A percentile compares a stretch with the other conserved stretches of the same genome.
These are phyloP conservation scores for Dysdera silvatica DNA, from an alignment of 1,140 invertebrate genomes.

Conservation along the genomic window DNA sequence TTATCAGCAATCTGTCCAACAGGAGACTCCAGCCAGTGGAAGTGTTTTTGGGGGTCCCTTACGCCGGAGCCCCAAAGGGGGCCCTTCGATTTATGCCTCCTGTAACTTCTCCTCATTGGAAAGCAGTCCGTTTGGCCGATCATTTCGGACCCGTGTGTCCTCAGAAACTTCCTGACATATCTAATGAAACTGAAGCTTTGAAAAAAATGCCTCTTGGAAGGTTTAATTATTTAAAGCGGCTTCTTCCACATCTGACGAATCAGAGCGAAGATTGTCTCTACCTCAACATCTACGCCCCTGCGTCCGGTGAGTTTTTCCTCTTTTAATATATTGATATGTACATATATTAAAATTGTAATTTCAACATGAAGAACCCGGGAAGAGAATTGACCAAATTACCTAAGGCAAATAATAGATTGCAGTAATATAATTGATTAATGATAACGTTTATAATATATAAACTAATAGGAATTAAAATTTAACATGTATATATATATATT, in stretches of 20 bases:
- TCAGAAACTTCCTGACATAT: slow-evolving; percentile 48
- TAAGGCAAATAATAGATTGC: no score
- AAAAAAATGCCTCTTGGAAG: slow-evolving; percentile 62
- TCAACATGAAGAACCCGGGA: no score
- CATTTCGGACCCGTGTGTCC: slow-evolving; percentile 76
- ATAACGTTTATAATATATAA: no score
- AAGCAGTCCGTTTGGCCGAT: slow-evolving; percentile 73
- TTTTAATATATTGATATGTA: no score
- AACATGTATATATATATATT: no score
- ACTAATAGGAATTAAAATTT: no score
- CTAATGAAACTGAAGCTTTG: slow-evolving; percentile 59
- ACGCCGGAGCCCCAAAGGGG: slow-evolving; percentile 68
- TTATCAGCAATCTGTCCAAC: slow-evolving; percentile 49
- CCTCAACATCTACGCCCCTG: slow-evolving; percentile 84
- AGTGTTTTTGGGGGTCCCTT: slow-evolving; percentile 60
- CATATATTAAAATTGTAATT: no score
- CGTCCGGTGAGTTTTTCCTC: slow-evolving; percentile 29
- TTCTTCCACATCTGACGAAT: slow-evolving; percentile 61
- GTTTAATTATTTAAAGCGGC: slow-evolving; percentile 64
- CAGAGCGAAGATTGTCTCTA: slow-evolving; percentile 89
- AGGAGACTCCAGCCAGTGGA: slow-evolving; percentile 45
- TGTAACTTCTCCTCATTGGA: slow-evolving; percentile 66
- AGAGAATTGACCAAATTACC: no score
- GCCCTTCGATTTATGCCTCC: slow-evolving; percentile 58
- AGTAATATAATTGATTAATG: no score